A percentile compares a stretch with the other conserved stretches of the same genome.
Conservation (phyloP, 2,797 vertebrate genomes). For the Rhinogobio ventralis region DNA sequence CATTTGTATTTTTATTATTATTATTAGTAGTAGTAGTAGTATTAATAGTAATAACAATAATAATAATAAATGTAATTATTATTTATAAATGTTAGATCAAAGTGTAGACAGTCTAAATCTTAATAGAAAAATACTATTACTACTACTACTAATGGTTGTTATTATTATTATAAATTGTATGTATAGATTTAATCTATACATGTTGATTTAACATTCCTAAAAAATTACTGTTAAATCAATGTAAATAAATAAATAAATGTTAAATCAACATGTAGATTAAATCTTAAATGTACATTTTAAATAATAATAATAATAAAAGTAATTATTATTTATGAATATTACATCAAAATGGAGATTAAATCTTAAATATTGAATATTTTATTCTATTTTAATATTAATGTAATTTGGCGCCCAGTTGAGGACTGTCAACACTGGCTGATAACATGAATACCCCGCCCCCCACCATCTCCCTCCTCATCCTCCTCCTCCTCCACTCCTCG, state of each 20-base stretch:
- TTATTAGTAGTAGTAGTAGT: neutral
- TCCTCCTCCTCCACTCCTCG: constrained; percentile 55
- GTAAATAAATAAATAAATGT: too few relatives aligned
- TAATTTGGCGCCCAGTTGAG: neutral
- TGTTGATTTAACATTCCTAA: too few relatives aligned
- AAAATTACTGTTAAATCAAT: too few relatives aligned
- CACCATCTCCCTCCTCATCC: constrained; percentile 59
- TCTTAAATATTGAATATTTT: neutral
- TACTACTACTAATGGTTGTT: neutral
- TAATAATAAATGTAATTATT: neutral
- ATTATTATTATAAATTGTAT: too few relatives aligned
- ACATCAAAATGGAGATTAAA: neutral
- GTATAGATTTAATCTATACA: too few relatives aligned
- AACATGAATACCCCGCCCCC: constrained; percentile 74
- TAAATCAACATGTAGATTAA: too few relatives aligned
- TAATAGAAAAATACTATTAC: neutral
- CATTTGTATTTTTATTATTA: neutral
- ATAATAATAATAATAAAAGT: neutral
- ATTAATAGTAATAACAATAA: too few relatives aligned
- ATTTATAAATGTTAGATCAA: neutral
- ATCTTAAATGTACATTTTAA: too few relatives aligned
- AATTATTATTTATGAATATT: neutral
- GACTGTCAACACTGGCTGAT: constrained; percentile 82
- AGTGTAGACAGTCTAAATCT: neutral
- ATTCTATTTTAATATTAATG: neutral